Evolutionary conservation across 1,140 invertebrate genomes (phyloP), one percentile per base, ranked within the genome.

Genomic region (Saccostrea echinata): DNA sequence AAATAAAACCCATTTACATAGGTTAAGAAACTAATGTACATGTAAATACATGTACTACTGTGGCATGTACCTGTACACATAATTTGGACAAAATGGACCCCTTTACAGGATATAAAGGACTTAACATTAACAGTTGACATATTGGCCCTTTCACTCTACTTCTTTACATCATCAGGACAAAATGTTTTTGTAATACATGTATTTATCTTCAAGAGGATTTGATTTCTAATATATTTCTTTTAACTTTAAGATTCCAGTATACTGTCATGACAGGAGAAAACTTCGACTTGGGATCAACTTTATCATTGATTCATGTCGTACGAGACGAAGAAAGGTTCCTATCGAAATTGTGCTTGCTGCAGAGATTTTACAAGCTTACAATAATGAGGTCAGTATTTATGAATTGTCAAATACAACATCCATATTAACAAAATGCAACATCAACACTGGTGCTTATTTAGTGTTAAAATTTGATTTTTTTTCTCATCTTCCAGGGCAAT

Each of bases 401-500:
- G 0, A 61, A 61, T 61, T 21, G 55, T 61, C 4, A 61, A 61
- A 21, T 61, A 21, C 18, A 61, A 21, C 8, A 57, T 43, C 43
- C 43, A 43, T 43, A 43, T 43, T 43, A 9, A 43, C 4, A 43
- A 43, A 43, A 43, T 43, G 43, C 1, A 43, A 43, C 4, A 1
- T 43, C 43, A 43, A 43, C 1, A 43, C 35, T 3, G 35, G 2
- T 61, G 57, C 57, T 61, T 18, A 64, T 64, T 64, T 1, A 43
- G 43, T 43, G 1, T 43, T 2, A 43, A 8, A 43, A 43, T 3
- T 43, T 43, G 12, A 83, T 18, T 82, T 81, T 86, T 84, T 89
- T 43, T 35, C 82, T 68, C 55, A 18, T 89, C 76, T 90, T 91
- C n/a, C 88, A 94, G 94, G 95, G 95, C 33, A 92, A 94, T 80